Conservation (phyloP, 2,797 vertebrate genomes). For the Lycodopsis pacificus region DNA sequence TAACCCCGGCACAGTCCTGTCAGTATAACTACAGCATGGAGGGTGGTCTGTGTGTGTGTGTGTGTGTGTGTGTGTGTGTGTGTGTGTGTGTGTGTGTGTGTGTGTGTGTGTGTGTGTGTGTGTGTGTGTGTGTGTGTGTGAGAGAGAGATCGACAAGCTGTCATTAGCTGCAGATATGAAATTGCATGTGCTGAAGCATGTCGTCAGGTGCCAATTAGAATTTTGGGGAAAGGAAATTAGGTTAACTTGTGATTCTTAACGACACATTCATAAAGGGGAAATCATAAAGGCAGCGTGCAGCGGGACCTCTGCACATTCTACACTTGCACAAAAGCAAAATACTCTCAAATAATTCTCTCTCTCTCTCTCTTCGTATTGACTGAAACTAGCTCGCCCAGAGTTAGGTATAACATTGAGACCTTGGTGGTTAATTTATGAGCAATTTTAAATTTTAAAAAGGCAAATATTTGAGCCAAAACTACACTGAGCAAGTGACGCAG, state of each 20-base stretch:
- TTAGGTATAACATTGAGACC: slow-evolving; percentile 15
- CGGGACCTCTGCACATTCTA: background rate
- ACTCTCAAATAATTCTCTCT: slow-evolving; percentile 12
- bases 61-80: too few species aligned
- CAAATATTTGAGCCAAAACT: slow-evolving; percentile 35
- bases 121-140: too few species aligned
- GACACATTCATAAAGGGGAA: slow-evolving; percentile 23
- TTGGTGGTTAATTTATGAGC: slow-evolving; percentile 37
- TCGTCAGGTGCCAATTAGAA: slow-evolving; percentile 9
- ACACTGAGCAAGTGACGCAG: slow-evolving; percentile 8
- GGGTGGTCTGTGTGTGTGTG: background rate
- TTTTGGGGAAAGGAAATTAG: slow-evolving; percentile 16
- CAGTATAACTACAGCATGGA: background rate
- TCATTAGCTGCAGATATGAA: slow-evolving; percentile 40
- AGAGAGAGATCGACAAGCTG: background rate
- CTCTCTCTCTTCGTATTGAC: slow-evolving; percentile 14
- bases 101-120: background rate
- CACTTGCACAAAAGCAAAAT: slow-evolving; percentile 8
- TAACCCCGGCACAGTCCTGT: slow-evolving; percentile 9
- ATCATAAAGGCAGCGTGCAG: slow-evolving; percentile 5
- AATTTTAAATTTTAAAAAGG: slow-evolving; percentile 30
- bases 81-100: background rate
- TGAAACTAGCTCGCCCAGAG: background rate
- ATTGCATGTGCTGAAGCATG: slow-evolving; percentile 19
- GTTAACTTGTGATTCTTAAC: slow-evolving; percentile 17